These are phyloP conservation scores for Anguilla megastoma DNA, from an alignment of 2,797 vertebrate species.

Conservation along the genomic window DNA sequence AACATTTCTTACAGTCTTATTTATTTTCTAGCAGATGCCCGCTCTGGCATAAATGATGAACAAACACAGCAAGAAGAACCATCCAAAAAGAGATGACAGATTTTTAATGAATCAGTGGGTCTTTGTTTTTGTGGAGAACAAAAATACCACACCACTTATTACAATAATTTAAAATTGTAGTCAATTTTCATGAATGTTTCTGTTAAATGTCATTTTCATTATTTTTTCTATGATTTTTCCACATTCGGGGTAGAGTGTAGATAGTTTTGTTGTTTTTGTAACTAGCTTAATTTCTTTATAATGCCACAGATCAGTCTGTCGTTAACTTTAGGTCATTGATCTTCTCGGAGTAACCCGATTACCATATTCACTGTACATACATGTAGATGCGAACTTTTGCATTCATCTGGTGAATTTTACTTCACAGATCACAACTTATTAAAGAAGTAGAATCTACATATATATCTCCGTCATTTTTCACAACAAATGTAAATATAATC, in stretches of 20 bases:
- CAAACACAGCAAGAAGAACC: neutral
- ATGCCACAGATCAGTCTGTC: slow-evolving; percentile 30
- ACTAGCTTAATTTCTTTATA: slow-evolving; percentile 30
- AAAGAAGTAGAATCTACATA: slow-evolving; percentile 50
- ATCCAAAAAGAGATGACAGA: neutral
- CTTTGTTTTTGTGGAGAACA: neutral
- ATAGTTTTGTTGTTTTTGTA: slow-evolving; percentile 28
- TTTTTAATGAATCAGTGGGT: neutral
- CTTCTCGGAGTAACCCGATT: slow-evolving; percentile 35
- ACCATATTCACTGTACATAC: slow-evolving; percentile 52
- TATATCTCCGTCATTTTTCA: slow-evolving; percentile 1
- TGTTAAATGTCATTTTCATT: slow-evolving; percentile 27
- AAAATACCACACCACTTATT: neutral
- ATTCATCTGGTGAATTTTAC: slow-evolving; percentile 47
- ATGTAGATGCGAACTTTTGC: slow-evolving; percentile 47
- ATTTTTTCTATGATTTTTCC: slow-evolving; percentile 6
- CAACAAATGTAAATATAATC: neutral
- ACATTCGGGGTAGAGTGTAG: slow-evolving; percentile 34
- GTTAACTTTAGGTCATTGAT: slow-evolving; percentile 38
- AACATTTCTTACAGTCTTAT: slow-evolving; percentile 32
- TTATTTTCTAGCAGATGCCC: neutral
- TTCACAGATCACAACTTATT: slow-evolving; percentile 46
- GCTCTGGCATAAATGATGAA: neutral
- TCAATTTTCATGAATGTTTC: slow-evolving; percentile 45
- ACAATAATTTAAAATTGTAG: neutral